Evolutionary conservation across 2,797 vertebrate genomes (phyloP), one percentile per base, ranked within the genome.

Genomic region (Valencia hispanica): DNA sequence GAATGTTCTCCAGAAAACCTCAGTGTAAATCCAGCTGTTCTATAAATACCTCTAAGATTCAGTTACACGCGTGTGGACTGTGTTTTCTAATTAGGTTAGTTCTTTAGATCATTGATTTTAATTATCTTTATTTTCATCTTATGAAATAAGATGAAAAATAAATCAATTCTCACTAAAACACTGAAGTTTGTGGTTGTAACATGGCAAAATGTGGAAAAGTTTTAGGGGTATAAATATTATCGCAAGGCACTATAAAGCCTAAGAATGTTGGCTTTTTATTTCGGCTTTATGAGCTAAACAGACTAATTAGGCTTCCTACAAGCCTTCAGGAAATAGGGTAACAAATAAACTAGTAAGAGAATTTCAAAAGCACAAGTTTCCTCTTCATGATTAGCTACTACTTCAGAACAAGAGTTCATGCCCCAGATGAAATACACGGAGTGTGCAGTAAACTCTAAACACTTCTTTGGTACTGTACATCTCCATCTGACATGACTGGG

Each of bases 231-330:
- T 32, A 34, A 63, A 34, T 34, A 7, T 7, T 63, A 4, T 63
- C 22, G 63, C 36, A 66, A 66, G 20, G 22, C 2, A 2, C 7
- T 10, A 18, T 50, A n/a, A 77, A 70, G 47, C 11, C 51, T 18
- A 20, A 15, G 48, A 71, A 48, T 27, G 25, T 43, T 41, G 41
- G 27, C 45, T 53, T 73, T 70, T 57, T 75, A 27, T 71, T 79
- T 48, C 45, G 34, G 73, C 41, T 72, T 72, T 47, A 30, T 41
- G 50, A 84, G 76, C 59, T 36, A 0, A 9, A 72, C 48, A 78
- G 32, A 75, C 76, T 86, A 89, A 90, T 88, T 86, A 84, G 43
- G 41, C 65, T 74, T 75, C 84, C 68, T 53, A 57, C 32, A 63
- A n/a, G 41, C 70, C 82, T 48, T 41, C 18, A 73, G 72, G 71